phyloP scores from a whole-genome alignment of 2,797 vertebrate species.

The Acanthis flammea region DNA sequence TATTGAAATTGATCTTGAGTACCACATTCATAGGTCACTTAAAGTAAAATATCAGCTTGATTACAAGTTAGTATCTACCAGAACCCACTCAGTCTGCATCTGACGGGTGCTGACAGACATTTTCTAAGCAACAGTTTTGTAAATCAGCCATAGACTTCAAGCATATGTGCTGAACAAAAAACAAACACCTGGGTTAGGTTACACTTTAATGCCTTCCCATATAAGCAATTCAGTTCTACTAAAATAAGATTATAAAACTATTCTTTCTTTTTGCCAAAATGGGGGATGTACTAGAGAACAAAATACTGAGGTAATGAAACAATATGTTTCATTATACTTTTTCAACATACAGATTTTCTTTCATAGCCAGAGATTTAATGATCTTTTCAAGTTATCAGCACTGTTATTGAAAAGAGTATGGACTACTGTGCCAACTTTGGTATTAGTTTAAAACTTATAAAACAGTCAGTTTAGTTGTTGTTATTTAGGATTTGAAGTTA shows the following conservation, averaged over 20 bases:
- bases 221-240: neutral
- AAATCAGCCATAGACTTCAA: neutral
- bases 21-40: neutral
- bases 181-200: neutral
- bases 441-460: neutral
- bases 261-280: neutral
- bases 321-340: neutral
- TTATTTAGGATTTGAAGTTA: neutral
- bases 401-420: neutral
- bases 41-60: neutral
- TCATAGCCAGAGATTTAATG: neutral
- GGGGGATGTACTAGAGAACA: neutral
- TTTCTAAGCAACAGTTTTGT: neutral
- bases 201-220: neutral
- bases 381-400: neutral
- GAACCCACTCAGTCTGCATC: neutral
- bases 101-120: neutral
- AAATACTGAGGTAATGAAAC: neutral
- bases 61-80: neutral
- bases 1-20: neutral
- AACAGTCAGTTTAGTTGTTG: neutral
- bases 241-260: neutral
- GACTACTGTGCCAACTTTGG: neutral
- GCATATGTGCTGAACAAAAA: neutral
- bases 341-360: neutral